Evolutionary conservation across 2,888 invertebrate genomes (phyloP).

Genomic region (Macrosiphum euphorbiae): DNA sequence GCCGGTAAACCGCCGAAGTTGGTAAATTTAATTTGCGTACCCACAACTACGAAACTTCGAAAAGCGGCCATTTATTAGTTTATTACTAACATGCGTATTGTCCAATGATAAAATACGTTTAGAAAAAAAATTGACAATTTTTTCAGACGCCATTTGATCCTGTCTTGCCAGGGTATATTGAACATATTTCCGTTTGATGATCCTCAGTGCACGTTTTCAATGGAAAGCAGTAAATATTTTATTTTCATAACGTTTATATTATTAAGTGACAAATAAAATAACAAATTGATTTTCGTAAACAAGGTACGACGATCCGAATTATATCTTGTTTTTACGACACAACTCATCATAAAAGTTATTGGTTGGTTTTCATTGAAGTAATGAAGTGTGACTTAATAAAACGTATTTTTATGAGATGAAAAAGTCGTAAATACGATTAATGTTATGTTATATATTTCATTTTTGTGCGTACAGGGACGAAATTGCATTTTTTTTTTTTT

Average conservation of each 20-base stretch:
- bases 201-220: slow-evolving; percentile 94
- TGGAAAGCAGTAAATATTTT: slow-evolving; percentile 92
- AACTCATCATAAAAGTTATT: slow-evolving; percentile 12
- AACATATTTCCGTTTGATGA: slow-evolving; percentile 95
- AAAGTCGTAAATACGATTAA: slow-evolving; percentile 42
- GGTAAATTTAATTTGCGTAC: not conserved
- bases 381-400: not conserved
- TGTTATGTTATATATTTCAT: not conserved
- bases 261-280: not conserved
- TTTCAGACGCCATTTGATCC: slow-evolving; percentile 87
- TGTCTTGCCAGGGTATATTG: slow-evolving; percentile 93
- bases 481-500: slow-evolving; percentile 25
- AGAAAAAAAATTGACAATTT: slow-evolving; percentile 60
- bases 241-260: not conserved
- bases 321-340: slow-evolving; percentile 12
- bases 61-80: not conserved
- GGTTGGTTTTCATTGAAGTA: not conserved
- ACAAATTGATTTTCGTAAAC: not conserved
- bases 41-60: not conserved
- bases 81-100: not conserved
- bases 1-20: not conserved
- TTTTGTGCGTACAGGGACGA: not conserved
- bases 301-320: not conserved
- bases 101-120: not conserved
- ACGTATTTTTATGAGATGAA: slow-evolving; percentile 19